Base-by-base conservation (phyloP, 2,113 vertebrate species). In the Hypanus sabinus region DNA sequence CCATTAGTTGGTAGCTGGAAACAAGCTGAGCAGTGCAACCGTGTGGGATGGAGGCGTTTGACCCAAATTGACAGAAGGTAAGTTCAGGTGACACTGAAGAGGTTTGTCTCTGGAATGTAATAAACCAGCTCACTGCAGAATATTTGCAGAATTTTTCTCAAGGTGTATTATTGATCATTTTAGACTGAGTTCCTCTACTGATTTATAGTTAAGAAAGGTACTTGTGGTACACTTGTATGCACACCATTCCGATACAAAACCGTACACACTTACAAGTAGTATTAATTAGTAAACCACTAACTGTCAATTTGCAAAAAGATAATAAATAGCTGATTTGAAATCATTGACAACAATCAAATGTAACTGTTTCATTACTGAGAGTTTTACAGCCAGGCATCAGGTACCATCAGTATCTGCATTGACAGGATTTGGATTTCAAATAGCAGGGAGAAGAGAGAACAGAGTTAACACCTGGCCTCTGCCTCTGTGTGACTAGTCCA, bases 1-100 rank as follows among this genome's bases (percentile, higher is more conserved):
- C 60, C 60, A 68, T 90, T 65, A 68, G 60, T 33, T 8, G 30
- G 60, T 16, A 65, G 85, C 30, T 33, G 46, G 81, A 57, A 55
- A 57, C 24, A 20, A 90, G 60, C 60, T 90, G 85, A 90, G 60
- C 60, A 90, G 60, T 36, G 60, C 16, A 33, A 65, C 14, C 65
- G 85, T 90, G 85, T 90, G 60, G 85, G 85, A 90, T 68, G 85
- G 65, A 90, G 57, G 85, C 65, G 85, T 62, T 90, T 90, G 85
- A 90, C 85, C 85, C 85, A 90, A 65, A 90, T 90, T 90, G 62
- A 33, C 14, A 65, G 65, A 62, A 65, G 85, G 57, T 33, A 36
- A 33, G 85, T 33, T 65, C 0, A 33, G 85, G n/a, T 68, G 60
- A 90, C 60, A 20, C 85, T 68, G 60, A 20, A 65, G 60, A 90